A percentile compares a stretch with the other conserved stretches of the same genome.
Evolutionary conservation across 2,113 vertebrate genomes (phyloP).

Genomic region (Malurus elegans): DNA sequence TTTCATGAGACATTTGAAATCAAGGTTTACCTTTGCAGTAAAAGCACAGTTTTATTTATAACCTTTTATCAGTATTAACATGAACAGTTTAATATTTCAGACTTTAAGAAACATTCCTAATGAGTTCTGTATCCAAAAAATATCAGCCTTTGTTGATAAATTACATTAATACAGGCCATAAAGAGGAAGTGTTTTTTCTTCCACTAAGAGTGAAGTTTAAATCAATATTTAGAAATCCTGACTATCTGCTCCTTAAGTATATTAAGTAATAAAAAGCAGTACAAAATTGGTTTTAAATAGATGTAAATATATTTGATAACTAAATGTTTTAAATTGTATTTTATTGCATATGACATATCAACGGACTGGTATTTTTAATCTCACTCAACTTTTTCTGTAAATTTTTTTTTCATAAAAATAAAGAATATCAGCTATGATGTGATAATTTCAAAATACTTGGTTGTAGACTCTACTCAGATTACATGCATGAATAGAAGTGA

Average conservation of each 20-base stretch:
- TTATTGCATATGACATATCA: neutral
- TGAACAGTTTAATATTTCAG: neutral
- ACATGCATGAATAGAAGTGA: neutral
- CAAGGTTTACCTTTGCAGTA: neutral
- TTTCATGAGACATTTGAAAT: neutral
- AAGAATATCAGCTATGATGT: neutral
- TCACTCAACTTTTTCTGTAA: neutral
- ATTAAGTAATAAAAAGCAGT: neutral
- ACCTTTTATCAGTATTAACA: neutral
- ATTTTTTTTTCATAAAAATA: neutral
- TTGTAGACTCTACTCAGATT: neutral
- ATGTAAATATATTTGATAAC: neutral
- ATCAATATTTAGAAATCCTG: neutral
- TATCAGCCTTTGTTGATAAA: neutral
- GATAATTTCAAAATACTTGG: neutral
- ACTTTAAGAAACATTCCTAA: neutral
- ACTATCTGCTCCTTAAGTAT: neutral
- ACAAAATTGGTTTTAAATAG: neutral
- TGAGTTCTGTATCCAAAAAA: neutral
- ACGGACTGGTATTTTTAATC: neutral
- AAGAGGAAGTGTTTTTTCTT: neutral
- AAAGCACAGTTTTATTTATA: neutral
- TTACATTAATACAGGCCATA: neutral
- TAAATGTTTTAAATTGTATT: neutral
- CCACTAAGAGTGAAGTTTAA: neutral